Base-by-base conservation (phyloP, 2,888 invertebrate genomes). In the Gymnosoma rotundatum region DNA sequence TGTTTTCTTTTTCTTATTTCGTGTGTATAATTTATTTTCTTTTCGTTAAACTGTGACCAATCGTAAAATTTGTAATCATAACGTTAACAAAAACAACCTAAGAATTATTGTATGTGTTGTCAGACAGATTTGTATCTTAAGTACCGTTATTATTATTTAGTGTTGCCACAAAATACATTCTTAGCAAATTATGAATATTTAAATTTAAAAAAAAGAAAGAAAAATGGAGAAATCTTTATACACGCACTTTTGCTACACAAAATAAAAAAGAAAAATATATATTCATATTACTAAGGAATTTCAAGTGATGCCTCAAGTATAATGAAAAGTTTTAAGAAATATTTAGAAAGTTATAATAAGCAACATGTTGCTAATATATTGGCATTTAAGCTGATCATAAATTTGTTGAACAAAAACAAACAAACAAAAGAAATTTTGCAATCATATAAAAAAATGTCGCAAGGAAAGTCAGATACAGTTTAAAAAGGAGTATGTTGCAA, bases 101-200 rank as follows among this genome's bases (percentile, higher is more conserved):
- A 69, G 42, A 67, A 42, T 61, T 60, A 38, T 72, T 36, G 56
- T 64, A 72, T 81, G 81, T 81, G 73, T 78, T 78, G 74, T 81
- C 81, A 81, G 84, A 81, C 81, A 84, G 84, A 84, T 84, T 84
- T 81, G 73, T 84, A 84, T 84, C 84, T 84, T 78, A 78, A 81
- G 84, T 81, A 78, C 84, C 84, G 81, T 82, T 82, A 82, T 82
- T 82, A 81, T 76, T 66, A 67, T 70, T 58, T 63, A 73, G 78
- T 73, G 66, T 69, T 67, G 64, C 52, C 20, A 42, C 36, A 78
- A 78, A 64, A 78, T 72, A 32, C 56, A 56, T 21, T 78, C 42
- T 61, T 61, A 66, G 52, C 70, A 67, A 79, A 73, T 73, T 79
- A 73, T 66, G 45, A 79, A 73, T 79, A 73, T 73, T 60, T 50